A percentile compares a stretch with the other conserved stretches of the same genome.
phyloP scores from a whole-genome alignment of 1,140 invertebrate species.

The Diorhabda carinulata region DNA sequence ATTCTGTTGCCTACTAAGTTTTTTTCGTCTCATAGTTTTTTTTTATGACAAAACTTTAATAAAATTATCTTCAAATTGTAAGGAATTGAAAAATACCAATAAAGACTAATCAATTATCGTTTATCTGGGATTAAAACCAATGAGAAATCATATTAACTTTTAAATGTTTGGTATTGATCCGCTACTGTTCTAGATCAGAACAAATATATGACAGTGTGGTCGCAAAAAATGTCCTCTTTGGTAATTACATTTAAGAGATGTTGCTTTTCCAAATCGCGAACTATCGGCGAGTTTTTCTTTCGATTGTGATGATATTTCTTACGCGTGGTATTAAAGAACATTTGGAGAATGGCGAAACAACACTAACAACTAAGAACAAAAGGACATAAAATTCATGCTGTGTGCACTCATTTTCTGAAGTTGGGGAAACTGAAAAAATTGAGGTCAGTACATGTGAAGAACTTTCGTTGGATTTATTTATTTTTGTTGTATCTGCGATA shows the following conservation, averaged over 20 bases:
- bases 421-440: not conserved
- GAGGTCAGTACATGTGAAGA: too few species aligned
- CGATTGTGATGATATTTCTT: slow-evolving; percentile 15
- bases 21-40: not conserved
- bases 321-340: slow-evolving; percentile 7
- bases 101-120: too few species aligned
- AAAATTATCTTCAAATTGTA: too few species aligned
- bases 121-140: not conserved
- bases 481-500: too few species aligned
- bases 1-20: not conserved
- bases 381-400: not conserved
- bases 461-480: too few species aligned
- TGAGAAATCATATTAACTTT: not conserved
- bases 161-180: not conserved
- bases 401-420: not conserved
- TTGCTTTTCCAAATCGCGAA: slow-evolving; percentile 17
- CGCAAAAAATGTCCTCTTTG: slow-evolving; percentile 15
- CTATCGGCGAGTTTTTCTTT: slow-evolving; percentile 17
- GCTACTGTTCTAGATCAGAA: not conserved
- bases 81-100: too few species aligned
- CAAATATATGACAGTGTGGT: slow-evolving; percentile 6
- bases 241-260: slow-evolving; percentile 16
- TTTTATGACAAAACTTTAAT: too few species aligned
- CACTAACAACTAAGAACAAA: not conserved
- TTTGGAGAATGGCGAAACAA: slow-evolving; percentile 3